Evolutionary conservation across 2,113 vertebrate genomes (phyloP), one percentile per base, ranked within the genome.

Genomic region (Apeltes quadracus): DNA sequence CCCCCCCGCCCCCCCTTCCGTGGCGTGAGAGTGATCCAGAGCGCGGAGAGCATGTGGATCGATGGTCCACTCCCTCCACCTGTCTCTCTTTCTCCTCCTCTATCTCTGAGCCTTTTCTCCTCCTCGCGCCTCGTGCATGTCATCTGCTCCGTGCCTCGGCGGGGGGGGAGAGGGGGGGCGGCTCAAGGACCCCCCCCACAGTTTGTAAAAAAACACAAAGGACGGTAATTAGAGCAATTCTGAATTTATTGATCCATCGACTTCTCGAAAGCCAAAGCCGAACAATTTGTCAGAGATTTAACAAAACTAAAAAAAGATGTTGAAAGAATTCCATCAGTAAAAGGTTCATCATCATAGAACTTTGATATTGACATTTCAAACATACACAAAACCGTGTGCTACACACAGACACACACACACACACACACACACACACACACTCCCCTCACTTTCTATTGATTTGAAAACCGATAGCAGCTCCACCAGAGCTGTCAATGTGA

Each of bases 361-460:
- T 64, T 76, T 22, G 56, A 79, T 25, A 23, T 8, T 83, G 78
- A 78, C 58, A 61, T 74, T 23, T 67, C 39, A 63, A 57, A 69
- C 57, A 61, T 34, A 34, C 46, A 18, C 3, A 32, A 38, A 68
- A 61, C 53, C 23, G 34, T 44, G 12, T 38, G 34, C 63, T 70
- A n/a, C 39, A 54, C 71, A 63, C 9, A 50, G 14, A 2, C 57
- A 57, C 55, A 57, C 55, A 57, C 55, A 57, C 51, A 61, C 66
- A 75, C 58, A 75, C 68, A 76, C 15, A 74, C 50, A 66, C 50
- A 75, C 67, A 86, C 82, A 79, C 78, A 72, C 54, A 78, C 91
- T 89, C 84, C 83, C 82, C 89, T 93, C 90, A 90, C 89, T 89
- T 90, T 89, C 87, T 91, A 93, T 93, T 85, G 91, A 93, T 93